A percentile compares a stretch with the other conserved stretches of the same genome.
Conservation (phyloP, 2,888 invertebrate species). For the Cryptosula pallasiana region DNA sequence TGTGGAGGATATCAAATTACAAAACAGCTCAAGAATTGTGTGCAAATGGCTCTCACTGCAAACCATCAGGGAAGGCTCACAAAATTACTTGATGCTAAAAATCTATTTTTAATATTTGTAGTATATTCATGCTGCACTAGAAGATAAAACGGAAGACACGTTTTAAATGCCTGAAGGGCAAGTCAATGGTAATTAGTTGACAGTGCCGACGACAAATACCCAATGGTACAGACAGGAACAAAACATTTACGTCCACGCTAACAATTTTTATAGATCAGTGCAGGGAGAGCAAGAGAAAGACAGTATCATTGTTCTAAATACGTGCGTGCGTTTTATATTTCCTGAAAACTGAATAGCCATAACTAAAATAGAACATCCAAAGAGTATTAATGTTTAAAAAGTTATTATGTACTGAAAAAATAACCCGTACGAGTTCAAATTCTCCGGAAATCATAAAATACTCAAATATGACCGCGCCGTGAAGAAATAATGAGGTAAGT, state of each 20-base stretch:
- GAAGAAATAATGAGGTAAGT: background rate
- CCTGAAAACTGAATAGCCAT: background rate
- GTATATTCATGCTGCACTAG: background rate
- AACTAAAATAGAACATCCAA: background rate
- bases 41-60: too few species aligned
- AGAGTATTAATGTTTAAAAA: background rate
- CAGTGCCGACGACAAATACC: background rate
- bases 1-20: too few species aligned
- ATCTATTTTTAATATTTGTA: background rate
- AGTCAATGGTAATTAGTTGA: background rate
- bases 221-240: background rate
- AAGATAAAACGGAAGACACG: background rate
- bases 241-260: background rate
- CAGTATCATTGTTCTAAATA: background rate
- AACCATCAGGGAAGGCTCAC: too few species aligned
- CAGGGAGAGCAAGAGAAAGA: background rate
- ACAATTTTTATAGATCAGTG: too few species aligned
- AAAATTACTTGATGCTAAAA: too few species aligned
- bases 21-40: too few species aligned
- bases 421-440: too few species aligned
- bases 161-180: background rate
- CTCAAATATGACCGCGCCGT: background rate
- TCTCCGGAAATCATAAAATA: background rate
- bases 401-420: background rate
- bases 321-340: background rate